Evolutionary conservation across 1,140 invertebrate species (phyloP), one percentile per base, ranked within the genome.

Genomic region (Eulimnadia texana): DNA sequence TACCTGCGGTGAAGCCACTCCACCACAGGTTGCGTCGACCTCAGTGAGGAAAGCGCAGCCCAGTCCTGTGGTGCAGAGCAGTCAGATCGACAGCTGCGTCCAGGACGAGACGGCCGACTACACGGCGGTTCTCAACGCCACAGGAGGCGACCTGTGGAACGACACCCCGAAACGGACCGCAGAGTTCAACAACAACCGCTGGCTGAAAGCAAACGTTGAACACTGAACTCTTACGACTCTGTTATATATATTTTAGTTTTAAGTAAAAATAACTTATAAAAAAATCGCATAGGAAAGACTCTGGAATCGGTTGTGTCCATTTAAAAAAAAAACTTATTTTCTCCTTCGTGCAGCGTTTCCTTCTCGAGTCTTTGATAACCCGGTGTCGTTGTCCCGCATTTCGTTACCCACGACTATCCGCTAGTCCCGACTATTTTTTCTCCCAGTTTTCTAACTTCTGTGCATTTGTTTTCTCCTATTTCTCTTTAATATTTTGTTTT

Each of bases 1-100:
- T 16, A 33, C 60, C 11, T 54, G 60, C 28, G 60, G 60, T n/a
- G 60, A 61, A 61, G 60, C 60, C 51, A 61, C 60, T 22, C 60
- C 60, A 11, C 60, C 60, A 19, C 50, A 49, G 10, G 49, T 25
- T 19, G 3, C 52, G 47, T 29, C 22, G 0, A 24, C 23, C 10
- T 25, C 50, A 20, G 50, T 54, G 19, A 28, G 27, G 51, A 53
- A 24, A 28, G 50, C 60, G 0, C 50, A 61, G 20, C 50, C 51
- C 19, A 52, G 49, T 20, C 60, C 60, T 1, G 60, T 61, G 23
- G 60, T 61, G n/a, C 60, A 61, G 20, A 61, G 60, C 23, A 54
- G 60, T 54, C 51, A 33, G 19, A 61, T 61, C 3, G 60, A 61
- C 22, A 61, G 60, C 22, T 61, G 60, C 33, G 60, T 54, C 22